Base-by-base conservation (phyloP, 2,888 invertebrate genomes). In the Microplitis manilae region DNA sequence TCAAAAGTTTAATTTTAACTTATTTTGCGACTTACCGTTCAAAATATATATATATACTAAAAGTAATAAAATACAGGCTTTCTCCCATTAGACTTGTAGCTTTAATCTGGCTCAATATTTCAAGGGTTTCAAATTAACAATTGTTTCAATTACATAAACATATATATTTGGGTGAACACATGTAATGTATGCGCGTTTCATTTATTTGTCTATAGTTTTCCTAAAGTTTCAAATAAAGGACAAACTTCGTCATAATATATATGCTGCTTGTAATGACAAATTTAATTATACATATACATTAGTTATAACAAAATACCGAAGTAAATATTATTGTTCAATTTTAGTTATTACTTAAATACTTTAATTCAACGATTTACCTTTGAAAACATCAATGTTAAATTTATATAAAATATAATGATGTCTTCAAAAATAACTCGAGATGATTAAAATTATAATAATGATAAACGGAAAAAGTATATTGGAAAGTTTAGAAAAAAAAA, bases 1-100 rank as follows among this genome's bases (percentile, higher is more conserved):
- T 61, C n/a, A 60, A n/a, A 72, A 72, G 39, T 72, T 72, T 72
- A 6, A 59, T 30, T 70, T 30, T 1, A 70, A 70, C 71, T 72
- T 72, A 72, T 72, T 72, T 61, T 9, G 60, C 39, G n/a, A 20
- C 59, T 70, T 30, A 13, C 15, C 5, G 62, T 39, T 72, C 60
- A 39, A 39, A 20, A 38, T 72, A 60, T 17, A 60, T 17, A 72
- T 30, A 61, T 62, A 4, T 30, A 30, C 30, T 30, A 30, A 4
- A 13, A 50, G 50, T 50, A 50, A 13, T 50, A 50, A 13, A 50
- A 50, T 30, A 4, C 50, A 4, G 50, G 50, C 8, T 50, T 50
- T 50, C 8, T 50, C 4, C 8, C 13, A 50, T 50, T 9, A 9
- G 50, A 13, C 50, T 13, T 17, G 9, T 13, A 50, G 50, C 50